phyloP scores from a whole-genome alignment of 1,140 invertebrate species.

The Pseudachorutes palmiensis region DNA sequence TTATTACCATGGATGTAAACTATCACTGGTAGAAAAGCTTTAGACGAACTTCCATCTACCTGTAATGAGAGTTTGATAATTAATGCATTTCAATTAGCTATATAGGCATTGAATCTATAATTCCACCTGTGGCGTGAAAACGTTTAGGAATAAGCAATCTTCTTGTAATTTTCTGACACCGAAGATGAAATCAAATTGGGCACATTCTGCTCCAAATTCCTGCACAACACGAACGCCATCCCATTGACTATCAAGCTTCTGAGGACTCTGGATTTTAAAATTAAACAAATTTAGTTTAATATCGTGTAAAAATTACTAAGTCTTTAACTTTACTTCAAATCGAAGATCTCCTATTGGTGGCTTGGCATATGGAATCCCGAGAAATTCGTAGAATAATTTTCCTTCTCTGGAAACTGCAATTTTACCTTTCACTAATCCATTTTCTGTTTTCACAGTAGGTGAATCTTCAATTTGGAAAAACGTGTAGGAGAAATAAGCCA shows the following conservation, averaged over 20 bases:
- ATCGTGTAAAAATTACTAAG: not conserved
- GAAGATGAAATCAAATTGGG: not conserved
- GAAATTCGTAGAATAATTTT: conserved; percentile 7
- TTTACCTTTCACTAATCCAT: conserved; percentile 14
- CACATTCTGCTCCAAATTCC: not conserved
- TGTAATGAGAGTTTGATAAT: too few relatives aligned
- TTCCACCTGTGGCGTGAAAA: not conserved
- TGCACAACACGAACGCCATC: not conserved
- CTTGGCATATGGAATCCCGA: conserved; percentile 53
- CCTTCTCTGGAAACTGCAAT: conserved; percentile 14
- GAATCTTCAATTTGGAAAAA: not conserved
- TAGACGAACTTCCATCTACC: not conserved
- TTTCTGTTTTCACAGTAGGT: conserved; percentile 8
- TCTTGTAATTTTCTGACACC: not conserved
- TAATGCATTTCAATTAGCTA: not conserved
- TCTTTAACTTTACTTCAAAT: conserved; percentile 44
- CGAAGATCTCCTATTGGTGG: conserved; percentile 51
- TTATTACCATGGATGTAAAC: not conserved
- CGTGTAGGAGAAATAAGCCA: not conserved
- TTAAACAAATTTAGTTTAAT: not conserved
- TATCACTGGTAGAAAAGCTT: not conserved
- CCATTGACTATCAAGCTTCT: not conserved
- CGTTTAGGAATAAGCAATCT: conserved; percentile 1
- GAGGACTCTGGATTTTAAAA: not conserved
- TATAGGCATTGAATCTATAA: not conserved